Evolutionary conservation across 2,797 vertebrate genomes (phyloP).

Genomic region (Dermochelys coriacea): DNA sequence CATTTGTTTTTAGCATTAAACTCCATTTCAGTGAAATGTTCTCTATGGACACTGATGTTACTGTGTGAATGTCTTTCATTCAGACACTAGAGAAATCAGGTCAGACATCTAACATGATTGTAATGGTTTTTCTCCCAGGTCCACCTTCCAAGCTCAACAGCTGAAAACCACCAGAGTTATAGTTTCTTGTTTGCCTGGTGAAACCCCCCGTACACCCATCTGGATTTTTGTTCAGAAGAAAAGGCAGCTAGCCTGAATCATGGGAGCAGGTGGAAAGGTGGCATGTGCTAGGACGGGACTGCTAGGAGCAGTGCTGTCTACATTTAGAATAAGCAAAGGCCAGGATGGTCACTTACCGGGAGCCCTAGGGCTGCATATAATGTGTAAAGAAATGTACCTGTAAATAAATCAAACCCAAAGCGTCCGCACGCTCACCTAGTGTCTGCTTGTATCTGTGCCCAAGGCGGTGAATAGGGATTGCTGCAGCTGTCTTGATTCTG

Average conservation of each 20-base stretch:
- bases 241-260: neutral
- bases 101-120: neutral
- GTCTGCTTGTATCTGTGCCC: neutral
- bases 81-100: neutral
- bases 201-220: neutral
- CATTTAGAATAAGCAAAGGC: too few relatives aligned
- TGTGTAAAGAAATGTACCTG: neutral
- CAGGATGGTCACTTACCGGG: too few relatives aligned
- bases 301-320: neutral
- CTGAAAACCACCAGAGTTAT: neutral
- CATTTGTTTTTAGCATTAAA: neutral
- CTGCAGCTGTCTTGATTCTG: neutral
- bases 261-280: neutral
- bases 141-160: neutral
- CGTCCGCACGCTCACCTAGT: fast-evolving
- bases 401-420: neutral
- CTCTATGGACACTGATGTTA: neutral
- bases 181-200: neutral
- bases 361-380: neutral
- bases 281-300: too few relatives aligned
- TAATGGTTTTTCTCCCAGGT: neutral
- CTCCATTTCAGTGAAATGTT: neutral
- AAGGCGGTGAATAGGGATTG: neutral
- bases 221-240: neutral
- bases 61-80: neutral